Evolutionary conservation across 2,113 vertebrate species (phyloP), one percentile per base, ranked within the genome.

Genomic region (Protobothrops mucrosquamatus): DNA sequence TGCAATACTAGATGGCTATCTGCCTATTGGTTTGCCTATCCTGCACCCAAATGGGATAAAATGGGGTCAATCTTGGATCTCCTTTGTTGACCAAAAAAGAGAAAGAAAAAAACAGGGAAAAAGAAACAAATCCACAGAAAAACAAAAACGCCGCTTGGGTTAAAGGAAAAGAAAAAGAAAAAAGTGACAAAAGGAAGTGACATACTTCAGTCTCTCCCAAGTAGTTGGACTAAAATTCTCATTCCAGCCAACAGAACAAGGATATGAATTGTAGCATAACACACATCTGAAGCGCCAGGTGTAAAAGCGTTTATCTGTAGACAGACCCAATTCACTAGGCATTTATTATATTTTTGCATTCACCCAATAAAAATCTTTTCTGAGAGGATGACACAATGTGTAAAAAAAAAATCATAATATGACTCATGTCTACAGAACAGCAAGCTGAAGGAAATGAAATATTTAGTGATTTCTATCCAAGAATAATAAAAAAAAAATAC

Each of bases 141-240:
- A 1, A 4, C 5, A 61, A 4, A 85, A 88, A 93, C 93, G 1
- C 39, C 3, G 29, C 0, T 0, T 11, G 20, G 55, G 9, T 91
- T 91, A 69, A 93, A 43, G 3, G 10, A 69, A 93, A 54, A 43
- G 10, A 10, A 90, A 91, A 91, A 6, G 11, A 43, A 55, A 89
- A 48, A 43, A 34, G 29, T 69, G 29, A 69, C 29, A 69, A 69
- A 34, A 69, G 29, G 14, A 74, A 74, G 34, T 74, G 64, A 4
- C 6, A 3, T 74, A 74, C 6, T 74, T 74, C n/a, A 74, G n/a
- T 29, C 14, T 74, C 29, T 7, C n/a, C 6, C n/a, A 74, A 74
- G n/a, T 74, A 74, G 5, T 34, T 74, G n/a, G 64, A 74, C 0
- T 74, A 14, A 34, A 74, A 74, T 29, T 64, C 59, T n/a, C n/a